These are phyloP conservation scores for Junonia oenone DNA, from an alignment of 2,888 invertebrate species.

Conservation along the genomic window DNA sequence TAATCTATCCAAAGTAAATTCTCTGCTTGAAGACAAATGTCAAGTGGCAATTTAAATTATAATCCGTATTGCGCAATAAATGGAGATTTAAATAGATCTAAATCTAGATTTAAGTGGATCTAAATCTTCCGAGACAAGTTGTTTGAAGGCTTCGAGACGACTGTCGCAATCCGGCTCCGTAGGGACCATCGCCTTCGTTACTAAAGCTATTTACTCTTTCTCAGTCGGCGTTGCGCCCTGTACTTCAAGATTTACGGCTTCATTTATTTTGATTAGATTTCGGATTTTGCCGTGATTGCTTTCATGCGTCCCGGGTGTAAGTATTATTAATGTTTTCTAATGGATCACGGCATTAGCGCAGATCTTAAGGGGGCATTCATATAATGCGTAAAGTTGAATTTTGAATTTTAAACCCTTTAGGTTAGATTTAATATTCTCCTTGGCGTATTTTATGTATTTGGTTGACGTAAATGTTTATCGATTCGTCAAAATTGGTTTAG, in stretches of 20 bases:
- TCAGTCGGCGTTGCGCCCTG: not conserved
- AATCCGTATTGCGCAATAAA: not conserved
- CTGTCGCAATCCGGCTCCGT: not conserved
- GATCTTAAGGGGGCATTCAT: too few species aligned
- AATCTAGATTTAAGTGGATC: not conserved
- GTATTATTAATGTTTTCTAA: not conserved
- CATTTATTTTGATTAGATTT: not conserved
- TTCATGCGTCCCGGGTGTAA: not conserved
- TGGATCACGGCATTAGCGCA: not conserved
- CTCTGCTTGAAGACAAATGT: not conserved
- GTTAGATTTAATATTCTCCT: too few species aligned
- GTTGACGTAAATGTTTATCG: too few species aligned
- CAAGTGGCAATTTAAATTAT: not conserved
- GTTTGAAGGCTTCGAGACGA: not conserved
- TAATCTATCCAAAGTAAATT: too few species aligned
- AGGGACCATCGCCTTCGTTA: not conserved
- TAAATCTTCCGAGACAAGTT: not conserved
- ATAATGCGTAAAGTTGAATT: too few species aligned
- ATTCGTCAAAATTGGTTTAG: too few species aligned
- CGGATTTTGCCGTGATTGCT: not conserved
- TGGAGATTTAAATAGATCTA: not conserved
- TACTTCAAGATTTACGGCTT: slow-evolving; percentile 1
- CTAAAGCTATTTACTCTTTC: not conserved
- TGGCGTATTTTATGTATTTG: too few species aligned
- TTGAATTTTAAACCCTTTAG: too few species aligned